Evolutionary conservation across 2,797 vertebrate genomes (phyloP).

Genomic region (Lacerta viridis): DNA sequence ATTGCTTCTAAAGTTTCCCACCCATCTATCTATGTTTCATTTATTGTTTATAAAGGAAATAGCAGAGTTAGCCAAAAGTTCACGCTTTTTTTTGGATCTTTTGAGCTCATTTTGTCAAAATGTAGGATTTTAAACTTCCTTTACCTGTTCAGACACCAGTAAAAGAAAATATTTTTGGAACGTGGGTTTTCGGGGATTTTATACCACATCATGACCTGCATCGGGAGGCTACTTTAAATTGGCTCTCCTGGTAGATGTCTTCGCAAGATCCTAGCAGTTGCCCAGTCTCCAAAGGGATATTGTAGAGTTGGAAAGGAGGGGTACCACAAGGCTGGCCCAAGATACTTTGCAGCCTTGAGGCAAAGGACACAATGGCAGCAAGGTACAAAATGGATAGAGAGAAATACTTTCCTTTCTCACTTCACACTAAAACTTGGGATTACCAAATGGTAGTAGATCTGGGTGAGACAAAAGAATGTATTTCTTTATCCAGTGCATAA

Average conservation of each 20-base stretch:
- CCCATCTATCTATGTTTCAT: constrained; percentile 48
- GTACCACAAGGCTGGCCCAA: neutral
- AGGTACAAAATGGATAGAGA: too few species aligned
- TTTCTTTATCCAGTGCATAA: too few species aligned
- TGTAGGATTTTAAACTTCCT: constrained; percentile 47
- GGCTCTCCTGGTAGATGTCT: neutral
- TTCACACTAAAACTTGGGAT: too few species aligned
- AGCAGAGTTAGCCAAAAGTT: constrained; percentile 32
- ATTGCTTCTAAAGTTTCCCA: constrained; percentile 57
- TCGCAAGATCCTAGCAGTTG: neutral
- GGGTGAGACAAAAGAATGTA: too few species aligned
- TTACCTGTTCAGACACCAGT: constrained; percentile 61
- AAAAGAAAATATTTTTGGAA: constrained; percentile 56
- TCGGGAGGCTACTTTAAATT: neutral
- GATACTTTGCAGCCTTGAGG: neutral
- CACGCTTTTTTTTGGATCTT: constrained; percentile 30
- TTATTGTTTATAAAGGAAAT: constrained; percentile 58
- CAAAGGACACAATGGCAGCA: neutral
- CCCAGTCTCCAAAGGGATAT: neutral
- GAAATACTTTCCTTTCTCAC: too few species aligned
- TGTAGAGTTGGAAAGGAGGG: neutral
- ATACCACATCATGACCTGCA: neutral
- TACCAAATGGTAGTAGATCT: too few species aligned
- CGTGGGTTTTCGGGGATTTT: constrained; percentile 53
- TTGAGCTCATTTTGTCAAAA: constrained; percentile 53